Evolutionary conservation across 2,797 vertebrate species (phyloP).

Genomic region (Ctenopoma kingsleyae): DNA sequence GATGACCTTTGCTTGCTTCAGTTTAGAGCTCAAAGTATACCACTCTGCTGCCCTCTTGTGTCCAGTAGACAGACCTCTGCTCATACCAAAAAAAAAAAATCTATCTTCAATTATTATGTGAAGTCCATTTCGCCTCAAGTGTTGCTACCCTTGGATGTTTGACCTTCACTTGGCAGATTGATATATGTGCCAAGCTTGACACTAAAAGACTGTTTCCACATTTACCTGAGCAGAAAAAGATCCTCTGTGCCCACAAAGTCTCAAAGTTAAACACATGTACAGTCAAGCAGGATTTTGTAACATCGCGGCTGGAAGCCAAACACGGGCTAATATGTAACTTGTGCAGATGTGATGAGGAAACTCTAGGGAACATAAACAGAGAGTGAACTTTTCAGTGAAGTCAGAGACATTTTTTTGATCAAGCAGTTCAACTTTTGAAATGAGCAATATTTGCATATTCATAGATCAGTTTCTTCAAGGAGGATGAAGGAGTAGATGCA

Average conservation of each 20-base stretch:
- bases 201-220: background rate
- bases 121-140: background rate
- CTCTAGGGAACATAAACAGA: background rate
- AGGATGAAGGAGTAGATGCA: background rate
- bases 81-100: background rate
- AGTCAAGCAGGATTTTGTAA: background rate
- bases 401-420: too few relatives aligned
- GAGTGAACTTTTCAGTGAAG: background rate
- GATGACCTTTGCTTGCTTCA: background rate
- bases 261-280: background rate
- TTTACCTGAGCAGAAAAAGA: background rate
- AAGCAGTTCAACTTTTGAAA: background rate
- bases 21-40: background rate
- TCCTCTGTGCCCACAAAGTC: background rate
- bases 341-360: background rate
- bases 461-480: background rate
- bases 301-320: background rate
- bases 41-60: constrained; percentile 70
- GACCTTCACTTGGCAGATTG: background rate
- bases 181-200: background rate
- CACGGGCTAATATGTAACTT: background rate
- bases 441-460: background rate
- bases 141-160: background rate
- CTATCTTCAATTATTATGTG: background rate
- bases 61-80: background rate